phyloP scores from a whole-genome alignment of 2,888 invertebrate genomes.

The Agriopis aurantiaria region DNA sequence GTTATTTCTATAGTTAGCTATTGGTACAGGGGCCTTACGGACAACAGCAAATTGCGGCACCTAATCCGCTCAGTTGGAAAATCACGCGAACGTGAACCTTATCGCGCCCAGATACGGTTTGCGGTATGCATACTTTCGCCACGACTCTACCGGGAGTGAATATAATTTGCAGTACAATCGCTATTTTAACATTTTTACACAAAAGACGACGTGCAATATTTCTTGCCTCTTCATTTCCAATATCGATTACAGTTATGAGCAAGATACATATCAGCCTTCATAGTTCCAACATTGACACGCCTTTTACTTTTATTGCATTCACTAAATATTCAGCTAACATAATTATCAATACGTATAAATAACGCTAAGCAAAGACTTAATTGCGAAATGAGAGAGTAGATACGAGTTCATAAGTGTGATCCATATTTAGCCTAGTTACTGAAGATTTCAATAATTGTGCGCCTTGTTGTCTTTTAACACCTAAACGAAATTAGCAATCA shows the following conservation, averaged over 20 bases:
- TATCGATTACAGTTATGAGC: constrained; percentile 20
- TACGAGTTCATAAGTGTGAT: neutral
- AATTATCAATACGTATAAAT: neutral
- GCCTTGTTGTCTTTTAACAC: neutral
- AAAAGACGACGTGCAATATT: constrained; percentile 21
- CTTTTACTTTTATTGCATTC: constrained; percentile 19
- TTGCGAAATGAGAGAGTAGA: constrained; percentile 2
- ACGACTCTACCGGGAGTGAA: too few relatives aligned
- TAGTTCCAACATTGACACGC: constrained; percentile 34
- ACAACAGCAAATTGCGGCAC: too few relatives aligned
- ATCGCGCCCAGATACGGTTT: too few relatives aligned
- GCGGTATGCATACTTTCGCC: too few relatives aligned
- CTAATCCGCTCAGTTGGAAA: too few relatives aligned
- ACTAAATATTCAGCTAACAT: neutral
- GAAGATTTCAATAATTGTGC: constrained; percentile 14
- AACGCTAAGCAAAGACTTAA: neutral
- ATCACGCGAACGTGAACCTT: too few relatives aligned
- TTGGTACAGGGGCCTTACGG: too few relatives aligned
- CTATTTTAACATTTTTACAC: too few relatives aligned
- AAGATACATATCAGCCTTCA: constrained; percentile 36
- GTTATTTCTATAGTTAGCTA: too few relatives aligned
- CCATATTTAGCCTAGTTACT: too few relatives aligned
- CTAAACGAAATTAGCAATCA: neutral
- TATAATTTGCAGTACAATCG: too few relatives aligned
- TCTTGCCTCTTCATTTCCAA: constrained; percentile 14